Percentiles rank a stretch among this genome's conserved stretches.
Evolutionary conservation across 1,140 invertebrate genomes (phyloP).

Genomic region (Acyrthosiphon pisum): DNA sequence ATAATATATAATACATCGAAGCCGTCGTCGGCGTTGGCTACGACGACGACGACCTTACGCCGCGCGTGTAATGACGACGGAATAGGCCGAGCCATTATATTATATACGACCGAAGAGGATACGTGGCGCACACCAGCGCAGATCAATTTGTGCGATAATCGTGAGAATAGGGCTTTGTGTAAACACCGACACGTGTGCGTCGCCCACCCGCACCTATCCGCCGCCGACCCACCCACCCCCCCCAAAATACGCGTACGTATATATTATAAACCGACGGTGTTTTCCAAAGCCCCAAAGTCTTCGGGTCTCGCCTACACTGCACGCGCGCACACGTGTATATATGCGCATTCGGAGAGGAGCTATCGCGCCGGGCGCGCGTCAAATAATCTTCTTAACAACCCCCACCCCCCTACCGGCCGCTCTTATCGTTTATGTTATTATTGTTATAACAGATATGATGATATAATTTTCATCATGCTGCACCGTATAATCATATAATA

Average conservation of each 20-base stretch:
- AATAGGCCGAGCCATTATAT: not conserved
- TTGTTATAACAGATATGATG: too few relatives aligned
- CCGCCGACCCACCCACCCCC: not conserved
- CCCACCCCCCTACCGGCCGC: too few relatives aligned
- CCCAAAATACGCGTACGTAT: too few relatives aligned
- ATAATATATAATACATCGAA: not conserved
- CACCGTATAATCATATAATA: too few relatives aligned
- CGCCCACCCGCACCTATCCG: not conserved
- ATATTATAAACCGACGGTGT: not conserved
- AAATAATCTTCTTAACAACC: conserved; percentile 27
- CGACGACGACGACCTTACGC: not conserved
- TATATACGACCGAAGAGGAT: conserved; percentile 2
- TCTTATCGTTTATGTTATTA: too few relatives aligned
- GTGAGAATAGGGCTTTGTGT: conserved; percentile 52
- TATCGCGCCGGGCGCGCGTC: not conserved
- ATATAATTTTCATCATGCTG: too few relatives aligned
- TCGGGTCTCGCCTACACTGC: not conserved
- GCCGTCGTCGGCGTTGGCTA: not conserved
- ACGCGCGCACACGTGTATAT: conserved; percentile 7
- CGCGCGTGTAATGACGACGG: not conserved
- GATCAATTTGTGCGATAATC: conserved; percentile 57
- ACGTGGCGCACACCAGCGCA: not conserved
- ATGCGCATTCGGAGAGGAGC: not conserved
- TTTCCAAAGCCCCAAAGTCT: conserved; percentile 47
- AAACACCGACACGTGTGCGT: conserved; percentile 50